These are phyloP conservation scores for Drusus annulatus DNA, from an alignment of 1,140 invertebrate species.

Conservation along the genomic window DNA sequence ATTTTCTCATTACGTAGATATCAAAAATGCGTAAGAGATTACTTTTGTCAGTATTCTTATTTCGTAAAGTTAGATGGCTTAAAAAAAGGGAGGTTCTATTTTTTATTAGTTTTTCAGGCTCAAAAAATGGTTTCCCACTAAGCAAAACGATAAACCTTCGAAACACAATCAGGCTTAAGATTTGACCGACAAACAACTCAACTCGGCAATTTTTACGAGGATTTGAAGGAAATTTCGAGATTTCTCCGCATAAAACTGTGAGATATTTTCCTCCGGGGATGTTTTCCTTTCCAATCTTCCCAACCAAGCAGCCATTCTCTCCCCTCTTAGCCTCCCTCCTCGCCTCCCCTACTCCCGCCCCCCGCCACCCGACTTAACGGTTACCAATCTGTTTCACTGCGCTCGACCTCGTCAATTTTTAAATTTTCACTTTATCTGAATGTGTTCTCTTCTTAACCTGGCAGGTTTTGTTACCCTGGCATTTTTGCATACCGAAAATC, in stretches of 20 bases:
- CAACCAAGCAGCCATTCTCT: slow-evolving; percentile 2
- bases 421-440: slow-evolving; percentile 49
- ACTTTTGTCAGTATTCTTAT: too few relatives aligned
- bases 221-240: slow-evolving; percentile 27
- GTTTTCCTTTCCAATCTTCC: slow-evolving; percentile 37
- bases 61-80: too few relatives aligned
- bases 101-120: too few relatives aligned
- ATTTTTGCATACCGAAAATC: not conserved
- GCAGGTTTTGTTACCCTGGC: not conserved
- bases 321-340: not conserved
- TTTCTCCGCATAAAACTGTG: slow-evolving; percentile 29
- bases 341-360: not conserved
- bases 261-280: slow-evolving; percentile 28
- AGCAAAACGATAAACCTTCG: slow-evolving; percentile 9
- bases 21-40: too few relatives aligned
- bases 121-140: not conserved
- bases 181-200: slow-evolving; percentile 27
- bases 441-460: slow-evolving; percentile 33
- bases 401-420: slow-evolving; percentile 42
- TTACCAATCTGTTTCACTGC: slow-evolving; percentile 44
- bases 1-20: too few relatives aligned
- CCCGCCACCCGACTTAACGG: slow-evolving; percentile 27
- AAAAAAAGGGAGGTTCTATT: too few relatives aligned
- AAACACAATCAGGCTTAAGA: slow-evolving; percentile 20
- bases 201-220: slow-evolving; percentile 1